phyloP scores from a whole-genome alignment of 1,140 invertebrate species.

The Halotydeus destructor region DNA sequence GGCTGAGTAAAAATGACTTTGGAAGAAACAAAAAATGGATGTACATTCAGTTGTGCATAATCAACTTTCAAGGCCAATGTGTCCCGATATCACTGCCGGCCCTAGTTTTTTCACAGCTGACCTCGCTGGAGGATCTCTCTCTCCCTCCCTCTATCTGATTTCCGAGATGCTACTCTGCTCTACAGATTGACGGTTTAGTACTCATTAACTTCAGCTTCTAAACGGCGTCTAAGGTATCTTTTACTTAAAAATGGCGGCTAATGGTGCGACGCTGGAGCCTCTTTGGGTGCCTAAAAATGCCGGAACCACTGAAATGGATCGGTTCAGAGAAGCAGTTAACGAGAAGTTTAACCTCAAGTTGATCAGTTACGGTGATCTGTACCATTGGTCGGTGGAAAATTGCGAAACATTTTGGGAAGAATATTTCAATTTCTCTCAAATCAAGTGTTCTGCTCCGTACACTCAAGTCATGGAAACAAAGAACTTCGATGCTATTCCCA shows the following conservation, averaged over 20 bases:
- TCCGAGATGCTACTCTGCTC: too few species aligned
- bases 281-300: not conserved
- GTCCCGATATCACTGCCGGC: too few species aligned
- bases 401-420: slow-evolving; percentile 30
- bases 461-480: slow-evolving; percentile 21
- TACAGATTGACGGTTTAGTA: too few species aligned
- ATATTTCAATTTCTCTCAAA: slow-evolving; percentile 24
- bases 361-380: slow-evolving; percentile 25
- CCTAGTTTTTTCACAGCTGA: too few species aligned
- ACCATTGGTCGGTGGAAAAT: slow-evolving; percentile 29
- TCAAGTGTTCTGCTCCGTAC: slow-evolving; percentile 24
- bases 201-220: too few species aligned
- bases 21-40: too few species aligned
- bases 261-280: not conserved
- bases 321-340: slow-evolving; percentile 11
- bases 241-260: not conserved
- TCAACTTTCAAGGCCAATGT: too few species aligned
- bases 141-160: too few species aligned
- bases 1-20: too few species aligned
- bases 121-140: too few species aligned
- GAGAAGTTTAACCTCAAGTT: slow-evolving; percentile 13
- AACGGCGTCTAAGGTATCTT: too few species aligned
- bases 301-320: slow-evolving; percentile 11
- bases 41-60: too few species aligned
- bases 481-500: slow-evolving; percentile 15